Evolutionary conservation across 1,140 invertebrate genomes (phyloP).

Genomic region (Alviniconcha marisindica): DNA sequence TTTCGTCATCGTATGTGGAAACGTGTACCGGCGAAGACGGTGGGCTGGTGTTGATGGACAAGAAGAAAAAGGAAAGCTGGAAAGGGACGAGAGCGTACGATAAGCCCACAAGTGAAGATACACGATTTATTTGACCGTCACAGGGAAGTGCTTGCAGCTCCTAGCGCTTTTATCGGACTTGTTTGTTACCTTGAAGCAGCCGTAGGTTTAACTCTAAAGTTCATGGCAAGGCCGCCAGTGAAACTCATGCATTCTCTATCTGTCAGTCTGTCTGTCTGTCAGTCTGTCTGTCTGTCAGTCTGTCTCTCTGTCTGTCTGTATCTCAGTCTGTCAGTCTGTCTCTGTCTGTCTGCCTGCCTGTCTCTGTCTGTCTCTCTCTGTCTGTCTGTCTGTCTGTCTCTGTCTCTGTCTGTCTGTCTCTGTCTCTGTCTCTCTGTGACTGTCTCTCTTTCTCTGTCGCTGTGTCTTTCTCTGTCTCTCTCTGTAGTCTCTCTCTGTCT

Average conservation of each 20-base stretch:
- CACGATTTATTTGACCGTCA: no score
- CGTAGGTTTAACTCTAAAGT: no score
- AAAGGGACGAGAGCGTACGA: background rate
- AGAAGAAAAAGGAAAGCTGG: no score
- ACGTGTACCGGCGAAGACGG: no score
- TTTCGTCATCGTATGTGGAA: no score
- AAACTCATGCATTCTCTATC: background rate
- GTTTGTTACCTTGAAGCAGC: no score
- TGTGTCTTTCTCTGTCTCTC: slow-evolving; percentile 5
- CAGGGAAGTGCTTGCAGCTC: no score
- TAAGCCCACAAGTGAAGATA: no score
- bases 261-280: background rate
- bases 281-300: background rate
- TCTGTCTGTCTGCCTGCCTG: background rate
- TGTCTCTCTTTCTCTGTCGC: slow-evolving; percentile 18
- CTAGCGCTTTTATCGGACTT: no score
- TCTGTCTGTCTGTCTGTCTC: slow-evolving; percentile 18
- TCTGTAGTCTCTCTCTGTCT: background rate
- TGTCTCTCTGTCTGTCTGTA: background rate
- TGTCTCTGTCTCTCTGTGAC: slow-evolving; percentile 9
- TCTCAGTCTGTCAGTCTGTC: background rate
- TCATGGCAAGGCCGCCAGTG: no score
- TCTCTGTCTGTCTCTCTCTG: slow-evolving; percentile 16
- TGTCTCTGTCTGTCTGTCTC: slow-evolving; percentile 13
- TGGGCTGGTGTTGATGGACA: no score